Conservation (phyloP, 2,888 invertebrate genomes). For the Philereme vetulata region DNA sequence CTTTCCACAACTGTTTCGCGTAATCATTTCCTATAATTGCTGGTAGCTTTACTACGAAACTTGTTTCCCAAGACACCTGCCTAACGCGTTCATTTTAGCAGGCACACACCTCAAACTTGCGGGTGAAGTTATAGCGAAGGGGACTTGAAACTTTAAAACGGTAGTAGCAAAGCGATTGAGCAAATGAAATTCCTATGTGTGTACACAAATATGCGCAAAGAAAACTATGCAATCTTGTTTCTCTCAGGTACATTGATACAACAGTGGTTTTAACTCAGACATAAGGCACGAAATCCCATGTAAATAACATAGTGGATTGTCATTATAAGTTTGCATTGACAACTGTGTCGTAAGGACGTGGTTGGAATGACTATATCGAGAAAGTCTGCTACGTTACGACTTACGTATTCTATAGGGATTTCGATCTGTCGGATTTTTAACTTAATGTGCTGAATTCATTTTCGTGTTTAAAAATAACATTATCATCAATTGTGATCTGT, state of each 20-base stretch:
- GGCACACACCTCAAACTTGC: slow-evolving; percentile 25
- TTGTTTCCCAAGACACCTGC: slow-evolving; percentile 34
- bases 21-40: slow-evolving; percentile 41
- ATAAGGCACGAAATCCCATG: slow-evolving; percentile 45
- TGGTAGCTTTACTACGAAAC: slow-evolving; percentile 34
- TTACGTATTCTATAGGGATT: slow-evolving; percentile 58
- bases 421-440: slow-evolving; percentile 39
- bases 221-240: slow-evolving; percentile 15
- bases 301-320: slow-evolving; percentile 42
- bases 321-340: slow-evolving; percentile 51
- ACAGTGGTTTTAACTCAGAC: slow-evolving; percentile 31
- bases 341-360: slow-evolving; percentile 65
- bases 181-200: slow-evolving; percentile 45
- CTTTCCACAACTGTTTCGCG: slow-evolving; percentile 42
- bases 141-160: slow-evolving; percentile 34
- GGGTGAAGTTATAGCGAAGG: slow-evolving; percentile 22
- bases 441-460: slow-evolving; percentile 11
- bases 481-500: slow-evolving; percentile 12
- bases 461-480: slow-evolving; percentile 15
- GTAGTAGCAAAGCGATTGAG: slow-evolving; percentile 35
- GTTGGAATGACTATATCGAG: slow-evolving; percentile 63
- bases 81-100: slow-evolving; percentile 18
- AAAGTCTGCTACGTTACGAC: slow-evolving; percentile 60
- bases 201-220: slow-evolving; percentile 31
- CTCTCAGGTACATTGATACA: neutral